Evolutionary conservation across 2,888 invertebrate species (phyloP), one percentile per base, ranked within the genome.

Genomic region (Macrophya annulata): DNA sequence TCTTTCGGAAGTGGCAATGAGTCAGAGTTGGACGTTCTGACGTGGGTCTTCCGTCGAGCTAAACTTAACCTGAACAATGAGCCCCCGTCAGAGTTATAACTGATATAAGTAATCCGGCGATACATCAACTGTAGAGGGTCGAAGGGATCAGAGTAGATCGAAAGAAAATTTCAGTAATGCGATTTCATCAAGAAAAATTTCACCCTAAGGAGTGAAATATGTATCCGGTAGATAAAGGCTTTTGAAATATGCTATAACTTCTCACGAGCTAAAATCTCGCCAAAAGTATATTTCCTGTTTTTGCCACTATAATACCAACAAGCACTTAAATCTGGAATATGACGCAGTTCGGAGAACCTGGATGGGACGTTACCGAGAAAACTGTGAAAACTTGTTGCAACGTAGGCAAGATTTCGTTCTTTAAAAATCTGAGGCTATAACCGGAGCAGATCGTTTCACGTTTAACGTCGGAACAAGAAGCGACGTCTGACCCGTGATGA

Each of bases 381-480:
- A 71, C 31, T n/a, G 40, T n/a, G n/a, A 45, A 77, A 77, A 77
- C 55, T 77, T 55, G 77, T 74, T 25, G 74, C 74, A 45, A 74
- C 74, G 74, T 74, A 21, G 74, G 77, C 51, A 31, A 77, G 51
- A 77, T 77, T 77, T 77, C n/a, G 4, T 31, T 3, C 55, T 37
- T 55, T 4, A 31, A 76, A 51, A 51, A 55, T 40, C 4, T 77
- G 31, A 55, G 51, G 51, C 21, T 37, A n/a, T n/a, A 77, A 77
- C 8, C 51, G 37, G n/a, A 37, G 25, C 17, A 31, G 55, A 37
- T 77, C 55, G 55, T 77, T 77, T 17, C 8, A 31, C 25, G 17
- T 77, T 77, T 77, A 65, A 55, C 21, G 55, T 51, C 77, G 2
- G 65, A 65, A n/a, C n/a, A 76, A 83, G 72, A 68, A 87, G 83